Conservation (phyloP, 2,797 vertebrate species). For the Sebastes oblongus region DNA sequence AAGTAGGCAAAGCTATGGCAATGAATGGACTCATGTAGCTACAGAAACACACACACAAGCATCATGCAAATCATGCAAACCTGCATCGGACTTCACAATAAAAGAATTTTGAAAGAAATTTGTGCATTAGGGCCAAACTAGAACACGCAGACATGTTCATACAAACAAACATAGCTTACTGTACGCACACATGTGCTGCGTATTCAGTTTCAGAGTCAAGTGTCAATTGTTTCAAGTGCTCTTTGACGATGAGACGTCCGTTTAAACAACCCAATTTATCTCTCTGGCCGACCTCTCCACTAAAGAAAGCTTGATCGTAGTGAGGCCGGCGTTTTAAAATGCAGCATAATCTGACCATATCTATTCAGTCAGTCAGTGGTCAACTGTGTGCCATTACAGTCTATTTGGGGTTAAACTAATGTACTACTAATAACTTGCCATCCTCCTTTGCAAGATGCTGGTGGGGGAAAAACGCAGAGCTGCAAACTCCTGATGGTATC, state of each 20-base stretch:
- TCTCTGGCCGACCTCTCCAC: neutral
- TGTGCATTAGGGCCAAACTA: neutral
- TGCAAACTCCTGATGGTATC: slow-evolving; percentile 49
- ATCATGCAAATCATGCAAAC: neutral
- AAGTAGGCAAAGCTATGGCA: neutral
- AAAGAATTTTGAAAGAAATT: neutral
- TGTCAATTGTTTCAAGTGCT: slow-evolving; percentile 55
- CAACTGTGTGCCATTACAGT: neutral
- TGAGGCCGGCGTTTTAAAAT: slow-evolving; percentile 11
- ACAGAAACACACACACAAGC: neutral
- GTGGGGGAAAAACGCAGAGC: neutral
- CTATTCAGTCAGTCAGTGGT: slow-evolving; percentile 25
- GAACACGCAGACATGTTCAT: neutral
- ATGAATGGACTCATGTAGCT: neutral
- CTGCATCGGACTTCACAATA: neutral
- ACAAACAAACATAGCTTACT: neutral
- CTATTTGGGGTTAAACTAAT: slow-evolving; percentile 12
- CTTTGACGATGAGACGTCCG: slow-evolving; percentile 33
- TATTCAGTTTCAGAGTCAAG: slow-evolving; percentile 63
- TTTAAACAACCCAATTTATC: slow-evolving; percentile 31
- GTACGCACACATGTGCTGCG: neutral
- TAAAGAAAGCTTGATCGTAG: slow-evolving; percentile 14
- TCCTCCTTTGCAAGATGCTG: slow-evolving; percentile 12
- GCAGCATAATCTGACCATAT: slow-evolving; percentile 37
- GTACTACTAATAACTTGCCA: neutral